These are phyloP conservation scores for Buathra laborator DNA, from an alignment of 2,888 invertebrate species.

Conservation along the genomic window DNA sequence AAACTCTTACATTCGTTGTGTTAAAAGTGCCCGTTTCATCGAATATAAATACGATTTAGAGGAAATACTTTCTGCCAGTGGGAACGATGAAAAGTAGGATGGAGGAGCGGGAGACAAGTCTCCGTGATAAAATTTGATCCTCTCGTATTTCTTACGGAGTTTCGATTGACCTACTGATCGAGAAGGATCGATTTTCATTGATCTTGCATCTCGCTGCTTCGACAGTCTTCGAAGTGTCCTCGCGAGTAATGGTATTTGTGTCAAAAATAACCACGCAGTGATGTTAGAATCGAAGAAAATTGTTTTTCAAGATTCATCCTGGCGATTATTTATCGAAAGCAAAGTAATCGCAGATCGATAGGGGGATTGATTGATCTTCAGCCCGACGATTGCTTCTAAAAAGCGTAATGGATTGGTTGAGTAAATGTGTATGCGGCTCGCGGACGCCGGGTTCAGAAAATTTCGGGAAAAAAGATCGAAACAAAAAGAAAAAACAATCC, in stretches of 20 bases:
- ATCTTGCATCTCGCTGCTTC: constrained; percentile 2
- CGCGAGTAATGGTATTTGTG: neutral
- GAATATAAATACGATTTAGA: neutral
- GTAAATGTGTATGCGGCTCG: constrained; percentile 72
- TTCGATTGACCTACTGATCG: constrained; percentile 43
- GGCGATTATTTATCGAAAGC: neutral
- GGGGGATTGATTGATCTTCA: neutral
- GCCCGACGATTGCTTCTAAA: neutral
- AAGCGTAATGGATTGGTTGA: constrained; percentile 71
- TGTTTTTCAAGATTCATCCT: neutral
- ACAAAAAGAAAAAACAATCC: constrained; percentile 50
- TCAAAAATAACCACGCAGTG: neutral
- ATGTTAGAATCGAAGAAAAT: constrained; percentile 1
- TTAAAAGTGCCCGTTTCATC: neutral
- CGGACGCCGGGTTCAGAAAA: constrained; percentile 48
- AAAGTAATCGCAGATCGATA: neutral
- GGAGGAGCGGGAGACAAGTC: neutral
- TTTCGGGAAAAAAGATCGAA: constrained; percentile 7
- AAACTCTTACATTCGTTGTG: neutral
- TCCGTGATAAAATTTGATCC: constrained; percentile 23
- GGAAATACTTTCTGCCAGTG: neutral
- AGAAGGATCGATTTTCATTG: constrained; percentile 26
- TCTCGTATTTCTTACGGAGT: constrained; percentile 32
- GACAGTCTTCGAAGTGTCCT: constrained; percentile 1
- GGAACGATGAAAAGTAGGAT: neutral